Percentiles rank a stretch among this genome's conserved stretches.
These are phyloP conservation scores for Lithophane ornitopus DNA, from an alignment of 2,888 invertebrate species.

Conservation along the genomic window DNA sequence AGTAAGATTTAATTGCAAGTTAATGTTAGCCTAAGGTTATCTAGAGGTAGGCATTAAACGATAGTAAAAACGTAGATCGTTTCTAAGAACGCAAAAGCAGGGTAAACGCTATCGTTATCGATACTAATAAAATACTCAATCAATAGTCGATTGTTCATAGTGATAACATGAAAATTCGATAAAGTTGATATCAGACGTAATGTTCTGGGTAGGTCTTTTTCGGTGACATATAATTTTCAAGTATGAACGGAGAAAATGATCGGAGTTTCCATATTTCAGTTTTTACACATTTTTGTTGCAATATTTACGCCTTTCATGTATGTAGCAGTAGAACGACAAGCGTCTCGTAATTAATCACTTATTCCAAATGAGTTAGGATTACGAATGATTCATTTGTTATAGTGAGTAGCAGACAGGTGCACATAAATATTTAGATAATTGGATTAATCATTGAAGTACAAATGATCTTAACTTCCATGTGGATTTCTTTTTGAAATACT, in stretches of 20 bases:
- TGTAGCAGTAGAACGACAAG: neutral
- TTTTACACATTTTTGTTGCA: neutral
- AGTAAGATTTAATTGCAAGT: slow-evolving; percentile 27
- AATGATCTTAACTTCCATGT: neutral
- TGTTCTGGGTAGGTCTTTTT: neutral
- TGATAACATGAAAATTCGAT: slow-evolving; percentile 45
- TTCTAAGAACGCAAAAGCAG: slow-evolving; percentile 42
- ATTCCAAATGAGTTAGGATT: neutral
- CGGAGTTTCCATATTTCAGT: neutral
- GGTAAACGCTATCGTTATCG: slow-evolving; percentile 51
- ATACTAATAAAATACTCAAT: slow-evolving; percentile 49
- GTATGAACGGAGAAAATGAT: neutral
- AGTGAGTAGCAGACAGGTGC: slow-evolving; percentile 8
- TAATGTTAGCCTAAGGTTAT: slow-evolving; percentile 44
- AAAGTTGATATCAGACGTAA: slow-evolving; percentile 11
- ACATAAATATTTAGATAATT: neutral
- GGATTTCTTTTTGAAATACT: neutral
- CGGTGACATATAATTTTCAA: slow-evolving; percentile 1
- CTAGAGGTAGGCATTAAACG: slow-evolving; percentile 26
- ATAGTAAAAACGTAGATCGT: slow-evolving; percentile 33
- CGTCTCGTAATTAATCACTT: slow-evolving; percentile 7
- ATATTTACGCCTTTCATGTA: neutral
- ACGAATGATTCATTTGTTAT: neutral
- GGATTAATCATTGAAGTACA: slow-evolving; percentile 6
- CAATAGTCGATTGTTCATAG: slow-evolving; percentile 50